Percentiles rank a stretch among this genome's conserved stretches.
Evolutionary conservation across 2,888 invertebrate genomes (phyloP).

Genomic region (Orthosia gothica): DNA sequence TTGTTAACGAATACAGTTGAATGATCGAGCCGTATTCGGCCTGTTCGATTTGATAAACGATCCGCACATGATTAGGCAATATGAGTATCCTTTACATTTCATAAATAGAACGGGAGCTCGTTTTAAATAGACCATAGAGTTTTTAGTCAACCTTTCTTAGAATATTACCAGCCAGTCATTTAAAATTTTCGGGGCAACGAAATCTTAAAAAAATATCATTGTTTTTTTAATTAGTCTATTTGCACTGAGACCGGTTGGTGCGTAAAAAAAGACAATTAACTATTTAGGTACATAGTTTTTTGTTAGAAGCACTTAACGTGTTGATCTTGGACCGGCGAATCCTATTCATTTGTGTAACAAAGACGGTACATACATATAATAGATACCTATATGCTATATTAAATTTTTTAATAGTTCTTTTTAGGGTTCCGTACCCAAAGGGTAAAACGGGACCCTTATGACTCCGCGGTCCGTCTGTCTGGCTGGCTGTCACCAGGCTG

Average conservation of each 20-base stretch:
- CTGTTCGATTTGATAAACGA: constrained; percentile 32
- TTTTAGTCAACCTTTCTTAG: constrained; percentile 1
- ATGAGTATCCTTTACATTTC: constrained; percentile 13
- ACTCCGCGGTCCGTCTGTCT: no score
- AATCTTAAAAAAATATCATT: constrained; percentile 5
- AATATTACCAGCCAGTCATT: constrained; percentile 23
- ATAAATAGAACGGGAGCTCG: constrained; percentile 8
- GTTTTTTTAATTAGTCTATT: constrained; percentile 28
- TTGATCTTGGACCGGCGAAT: neutral
- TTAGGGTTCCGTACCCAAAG: no score
- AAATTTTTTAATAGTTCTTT: no score
- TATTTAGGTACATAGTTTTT: constrained; percentile 24
- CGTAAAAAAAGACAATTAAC: constrained; percentile 36
- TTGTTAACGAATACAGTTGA: constrained; percentile 17
- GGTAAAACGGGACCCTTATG: no score
- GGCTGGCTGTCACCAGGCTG: no score
- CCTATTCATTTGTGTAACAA: constrained; percentile 7
- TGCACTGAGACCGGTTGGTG: neutral
- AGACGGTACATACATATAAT: neutral
- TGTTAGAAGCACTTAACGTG: constrained; percentile 14
- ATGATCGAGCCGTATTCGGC: constrained; percentile 26
- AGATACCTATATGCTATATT: no score
- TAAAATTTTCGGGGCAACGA: neutral
- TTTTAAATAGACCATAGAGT: constrained; percentile 8
- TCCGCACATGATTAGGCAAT: constrained; percentile 38